A percentile compares a stretch with the other conserved stretches of the same genome.
Evolutionary conservation across 1,140 invertebrate species (phyloP).

Genomic region (Brachionus rotundiformis): DNA sequence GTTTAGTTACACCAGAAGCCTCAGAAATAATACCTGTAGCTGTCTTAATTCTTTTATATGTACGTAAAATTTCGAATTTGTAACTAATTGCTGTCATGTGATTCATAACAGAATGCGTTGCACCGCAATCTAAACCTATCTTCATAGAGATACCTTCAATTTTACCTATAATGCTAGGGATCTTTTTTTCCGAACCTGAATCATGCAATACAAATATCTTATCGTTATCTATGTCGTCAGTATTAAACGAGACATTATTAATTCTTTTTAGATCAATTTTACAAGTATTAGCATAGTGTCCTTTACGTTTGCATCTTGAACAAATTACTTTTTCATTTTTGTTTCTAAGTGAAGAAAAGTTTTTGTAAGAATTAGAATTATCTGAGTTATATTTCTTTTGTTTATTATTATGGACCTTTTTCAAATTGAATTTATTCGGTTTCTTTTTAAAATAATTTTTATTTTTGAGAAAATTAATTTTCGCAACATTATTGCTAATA

Average conservation of each 20-base stretch:
- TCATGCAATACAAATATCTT: background rate
- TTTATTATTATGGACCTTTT: background rate
- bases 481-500: background rate
- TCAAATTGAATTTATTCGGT: background rate
- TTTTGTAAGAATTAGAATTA: no score
- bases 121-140: no score
- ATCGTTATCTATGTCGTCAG: background rate
- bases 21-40: no score
- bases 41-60: background rate
- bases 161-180: background rate
- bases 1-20: no score
- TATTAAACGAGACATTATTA: background rate
- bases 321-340: background rate
- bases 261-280: background rate
- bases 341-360: background rate
- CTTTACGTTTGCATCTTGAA: background rate
- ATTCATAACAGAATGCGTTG: no score
- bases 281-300: background rate
- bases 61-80: no score
- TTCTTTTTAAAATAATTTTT: background rate
- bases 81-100: no score
- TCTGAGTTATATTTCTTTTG: no score
- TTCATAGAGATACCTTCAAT: background rate
- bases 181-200: background rate
- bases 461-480: background rate